Percentiles rank a stretch among this genome's conserved stretches.
These are phyloP conservation scores for Papilio machaon DNA, from an alignment of 1,140 invertebrate genomes.

Conservation along the genomic window DNA sequence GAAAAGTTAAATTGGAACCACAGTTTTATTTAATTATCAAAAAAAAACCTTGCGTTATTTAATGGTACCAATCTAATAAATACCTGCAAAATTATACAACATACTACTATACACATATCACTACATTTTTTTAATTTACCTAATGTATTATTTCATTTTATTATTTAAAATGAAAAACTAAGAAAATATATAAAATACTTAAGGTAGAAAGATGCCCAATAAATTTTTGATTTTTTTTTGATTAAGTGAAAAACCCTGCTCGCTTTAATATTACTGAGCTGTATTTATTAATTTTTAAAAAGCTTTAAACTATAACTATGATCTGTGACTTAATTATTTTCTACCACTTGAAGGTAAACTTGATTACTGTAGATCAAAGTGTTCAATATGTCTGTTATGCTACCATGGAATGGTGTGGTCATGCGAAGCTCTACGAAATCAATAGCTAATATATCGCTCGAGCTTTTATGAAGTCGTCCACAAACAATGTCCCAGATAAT, in stretches of 20 bases:
- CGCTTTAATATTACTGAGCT: too few species aligned
- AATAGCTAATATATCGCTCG: constrained; percentile 44
- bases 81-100: not conserved
- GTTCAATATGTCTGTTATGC: not conserved
- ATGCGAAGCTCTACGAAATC: not conserved
- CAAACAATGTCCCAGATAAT: constrained; percentile 72
- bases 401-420: not conserved
- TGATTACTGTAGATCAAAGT: not conserved
- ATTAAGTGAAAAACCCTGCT: too few species aligned
- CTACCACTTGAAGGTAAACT: not conserved
- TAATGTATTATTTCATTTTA: too few species aligned
- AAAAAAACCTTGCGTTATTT: not conserved
- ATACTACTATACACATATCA: not conserved
- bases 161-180: too few species aligned
- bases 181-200: too few species aligned
- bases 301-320: too few species aligned
- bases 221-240: too few species aligned
- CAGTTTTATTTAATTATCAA: constrained; percentile 16
- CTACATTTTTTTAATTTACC: not conserved
- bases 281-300: too few species aligned
- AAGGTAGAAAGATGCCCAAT: too few species aligned
- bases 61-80: not conserved
- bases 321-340: not conserved
- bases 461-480: constrained; percentile 68
- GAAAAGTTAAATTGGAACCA: constrained; percentile 31